Percentiles rank a stretch among this genome's conserved stretches.
Evolutionary conservation across 2,113 vertebrate species (phyloP).

Genomic region (Poeciliopsis occidentalis): DNA sequence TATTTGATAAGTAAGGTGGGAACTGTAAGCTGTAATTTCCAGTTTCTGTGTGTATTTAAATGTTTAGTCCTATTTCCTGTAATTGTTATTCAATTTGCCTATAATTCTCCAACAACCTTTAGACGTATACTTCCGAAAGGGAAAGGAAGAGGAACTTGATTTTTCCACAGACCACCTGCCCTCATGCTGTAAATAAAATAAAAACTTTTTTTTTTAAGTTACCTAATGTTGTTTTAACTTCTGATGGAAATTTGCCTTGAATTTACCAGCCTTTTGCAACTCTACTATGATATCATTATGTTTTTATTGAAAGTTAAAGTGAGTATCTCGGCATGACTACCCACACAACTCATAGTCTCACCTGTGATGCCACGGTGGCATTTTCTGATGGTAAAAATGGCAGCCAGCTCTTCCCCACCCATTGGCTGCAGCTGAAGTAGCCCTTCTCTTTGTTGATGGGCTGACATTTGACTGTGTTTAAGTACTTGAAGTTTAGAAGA

Average conservation of each 20-base stretch:
- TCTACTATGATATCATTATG: not conserved
- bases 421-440: conserved; percentile 92
- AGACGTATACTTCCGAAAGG: too few species aligned
- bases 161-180: too few species aligned
- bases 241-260: not conserved
- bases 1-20: too few species aligned
- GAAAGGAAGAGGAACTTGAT: too few species aligned
- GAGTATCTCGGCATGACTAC: not conserved
- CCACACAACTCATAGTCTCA: conserved; percentile 44
- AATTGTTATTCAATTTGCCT: too few species aligned
- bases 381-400: conserved; percentile 96
- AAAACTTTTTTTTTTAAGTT: too few species aligned
- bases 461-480: conserved; percentile 95
- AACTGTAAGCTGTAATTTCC: too few species aligned
- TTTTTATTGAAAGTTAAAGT: not conserved
- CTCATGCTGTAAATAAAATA: too few species aligned
- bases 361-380: conserved; percentile 67
- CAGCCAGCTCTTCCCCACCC: conserved; percentile 90
- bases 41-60: too few species aligned
- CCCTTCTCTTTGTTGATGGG: conserved; percentile 94
- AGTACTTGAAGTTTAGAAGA: conserved; percentile 98
- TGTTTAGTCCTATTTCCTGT: too few species aligned
- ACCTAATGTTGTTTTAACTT: not conserved
- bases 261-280: too few species aligned
- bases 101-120: too few species aligned